phyloP scores from a whole-genome alignment of 2,888 invertebrate genomes.

The Megaustenia siamemsis region DNA sequence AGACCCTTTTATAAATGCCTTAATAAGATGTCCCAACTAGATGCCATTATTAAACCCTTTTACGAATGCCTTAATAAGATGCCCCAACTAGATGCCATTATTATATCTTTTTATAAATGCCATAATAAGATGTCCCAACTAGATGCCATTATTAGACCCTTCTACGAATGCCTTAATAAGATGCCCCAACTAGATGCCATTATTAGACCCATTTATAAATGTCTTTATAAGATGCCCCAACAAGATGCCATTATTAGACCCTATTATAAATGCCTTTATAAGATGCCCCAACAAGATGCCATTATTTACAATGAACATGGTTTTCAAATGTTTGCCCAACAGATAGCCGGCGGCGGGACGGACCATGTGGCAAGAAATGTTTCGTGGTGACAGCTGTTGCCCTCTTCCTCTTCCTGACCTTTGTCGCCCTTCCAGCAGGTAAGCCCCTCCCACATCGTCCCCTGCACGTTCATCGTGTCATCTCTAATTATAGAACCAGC shows the following conservation, averaged over 20 bases:
- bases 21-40: background rate
- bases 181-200: no score
- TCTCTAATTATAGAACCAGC: no score
- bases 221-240: no score
- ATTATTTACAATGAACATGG: background rate
- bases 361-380: conserved; percentile 57
- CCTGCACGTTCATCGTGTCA: no score
- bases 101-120: background rate
- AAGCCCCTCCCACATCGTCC: background rate
- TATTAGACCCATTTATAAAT: no score
- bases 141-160: background rate
- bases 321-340: background rate
- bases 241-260: no score
- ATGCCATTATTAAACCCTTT: no score
- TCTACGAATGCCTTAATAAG: background rate
- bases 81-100: no score
- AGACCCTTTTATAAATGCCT: background rate
- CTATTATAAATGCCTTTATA: no score
- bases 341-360: conserved; percentile 46
- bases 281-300: background rate
- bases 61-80: background rate
- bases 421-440: conserved; percentile 60
- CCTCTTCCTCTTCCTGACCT: conserved; percentile 58
- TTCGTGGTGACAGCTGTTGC: conserved; percentile 58
- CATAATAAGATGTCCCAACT: background rate